phyloP scores from a whole-genome alignment of 92 coral and sea anemone genomes.

The Micromussa lordhowensis region DNA sequence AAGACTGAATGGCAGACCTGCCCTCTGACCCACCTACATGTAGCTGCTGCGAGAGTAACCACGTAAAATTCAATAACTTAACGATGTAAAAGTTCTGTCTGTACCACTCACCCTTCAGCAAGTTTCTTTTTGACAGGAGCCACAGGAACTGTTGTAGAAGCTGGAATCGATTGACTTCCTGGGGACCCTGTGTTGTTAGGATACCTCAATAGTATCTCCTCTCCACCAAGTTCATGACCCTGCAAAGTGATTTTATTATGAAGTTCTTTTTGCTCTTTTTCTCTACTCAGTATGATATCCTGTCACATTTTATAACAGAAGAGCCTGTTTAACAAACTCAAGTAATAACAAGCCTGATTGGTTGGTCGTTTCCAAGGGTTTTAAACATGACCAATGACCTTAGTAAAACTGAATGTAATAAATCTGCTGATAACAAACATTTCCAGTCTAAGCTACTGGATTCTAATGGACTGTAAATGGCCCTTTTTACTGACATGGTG shows the following conservation, averaged over 20 bases:
- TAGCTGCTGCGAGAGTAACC: too few species aligned
- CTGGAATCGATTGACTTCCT: slow-evolving; percentile 26
- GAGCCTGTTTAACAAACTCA: not conserved
- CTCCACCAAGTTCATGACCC: slow-evolving; percentile 91
- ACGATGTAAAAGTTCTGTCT: not conserved
- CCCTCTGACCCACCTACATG: too few species aligned
- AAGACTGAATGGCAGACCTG: not conserved
- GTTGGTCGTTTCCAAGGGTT: too few species aligned
- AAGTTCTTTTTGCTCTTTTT: not conserved
- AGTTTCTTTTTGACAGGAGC: slow-evolving; percentile 41
- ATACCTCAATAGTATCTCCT: slow-evolving; percentile 77
- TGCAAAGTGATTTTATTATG: slow-evolving; percentile 9
- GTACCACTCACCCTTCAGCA: slow-evolving; percentile 33
- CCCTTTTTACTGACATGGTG: too few species aligned
- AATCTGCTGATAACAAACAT: too few species aligned
- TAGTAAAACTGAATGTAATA: too few species aligned
- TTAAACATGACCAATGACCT: too few species aligned
- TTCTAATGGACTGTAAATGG: too few species aligned
- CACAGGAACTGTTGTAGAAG: slow-evolving; percentile 12
- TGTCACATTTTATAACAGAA: not conserved
- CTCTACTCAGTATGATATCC: not conserved
- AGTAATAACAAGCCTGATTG: not conserved
- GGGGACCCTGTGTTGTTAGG: slow-evolving; percentile 89
- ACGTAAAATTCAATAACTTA: too few species aligned
- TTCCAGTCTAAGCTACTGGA: too few species aligned